Base-by-base conservation (phyloP, 2,888 invertebrate species). In the Erebia epiphron region DNA sequence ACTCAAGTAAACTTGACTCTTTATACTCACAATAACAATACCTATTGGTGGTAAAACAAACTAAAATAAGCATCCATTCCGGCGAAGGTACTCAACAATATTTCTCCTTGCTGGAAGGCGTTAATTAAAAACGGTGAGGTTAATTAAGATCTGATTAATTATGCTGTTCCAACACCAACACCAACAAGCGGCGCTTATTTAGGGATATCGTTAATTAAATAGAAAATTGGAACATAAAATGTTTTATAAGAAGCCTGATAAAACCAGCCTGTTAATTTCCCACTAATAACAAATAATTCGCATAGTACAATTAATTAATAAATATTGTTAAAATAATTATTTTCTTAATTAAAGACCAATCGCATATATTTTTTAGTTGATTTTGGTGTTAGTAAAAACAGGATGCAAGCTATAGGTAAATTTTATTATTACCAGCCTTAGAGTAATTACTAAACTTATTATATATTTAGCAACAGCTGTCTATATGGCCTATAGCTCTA, bases 121-220 rank as follows among this genome's bases (percentile, higher is more conserved):
- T 58, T 71, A 72, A 72, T 75, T 71, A 71, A 73, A 75, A 68
- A 67, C 73, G 61, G 50, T 60, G 71, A 66, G 67, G 67, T 68
- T 73, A 73, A 73, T 73, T 71, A 71, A 73, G 68, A 73, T 69
- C 67, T 73, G 70, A 72, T 73, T 67, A 75, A 73, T 73, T 67
- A 74, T 54, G 60, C 54, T 56, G 56, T 56, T 57, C 41, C 56
- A 43, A 46, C 66, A 21, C 18, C 56, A 56, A 46, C 52, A 49
- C 7, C 35, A 35, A 35, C 35, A 49, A 49, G 43, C 41, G 18
- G 9, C 54, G 41, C 46, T 66, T 60, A 50, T 67, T 67, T 60
- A 60, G 61, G 46, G 46, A 26, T 60, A 61, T 60, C 49, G 49
- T 60, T 60, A 50, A 60, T 60, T 41, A 60, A 58, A 67, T 35